These are phyloP conservation scores for Polypterus bichir DNA, from an alignment of 2,113 vertebrate genomes.

Conservation along the genomic window DNA sequence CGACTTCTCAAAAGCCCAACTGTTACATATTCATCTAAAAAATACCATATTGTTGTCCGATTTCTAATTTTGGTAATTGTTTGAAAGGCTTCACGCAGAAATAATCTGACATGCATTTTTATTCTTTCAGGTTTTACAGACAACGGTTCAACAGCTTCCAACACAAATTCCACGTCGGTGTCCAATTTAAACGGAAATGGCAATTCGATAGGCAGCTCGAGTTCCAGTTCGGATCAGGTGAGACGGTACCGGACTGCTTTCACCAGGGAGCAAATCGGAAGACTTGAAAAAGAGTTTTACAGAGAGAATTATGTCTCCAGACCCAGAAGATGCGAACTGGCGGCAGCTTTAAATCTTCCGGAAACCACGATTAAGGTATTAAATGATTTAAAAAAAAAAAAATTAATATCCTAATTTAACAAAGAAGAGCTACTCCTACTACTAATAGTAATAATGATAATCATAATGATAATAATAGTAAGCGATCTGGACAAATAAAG, in stretches of 20 bases:
- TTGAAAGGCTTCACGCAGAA: too few relatives aligned
- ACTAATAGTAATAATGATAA: too few relatives aligned
- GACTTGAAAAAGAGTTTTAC: conserved; percentile 85
- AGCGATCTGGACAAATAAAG: too few relatives aligned
- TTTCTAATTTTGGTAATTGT: too few relatives aligned
- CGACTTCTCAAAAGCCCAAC: too few relatives aligned
- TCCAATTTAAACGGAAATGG: conserved; percentile 58
- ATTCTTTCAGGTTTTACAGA: conserved; percentile 66
- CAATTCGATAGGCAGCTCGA: conserved; percentile 61
- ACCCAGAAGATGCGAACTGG: conserved; percentile 87
- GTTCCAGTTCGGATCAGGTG: conserved; percentile 72
- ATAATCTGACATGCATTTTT: conserved; percentile 5
- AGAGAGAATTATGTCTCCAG: conserved; percentile 84
- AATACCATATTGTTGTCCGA: too few relatives aligned
- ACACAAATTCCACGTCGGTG: conserved; percentile 55
- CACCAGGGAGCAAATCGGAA: conserved; percentile 75
- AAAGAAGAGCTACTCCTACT: too few relatives aligned
- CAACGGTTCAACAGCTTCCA: conserved; percentile 66
- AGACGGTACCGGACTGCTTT: conserved; percentile 79
- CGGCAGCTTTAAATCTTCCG: conserved; percentile 85
- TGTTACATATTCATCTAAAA: too few relatives aligned
- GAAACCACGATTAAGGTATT: conserved; percentile 96
- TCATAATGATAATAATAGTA: too few relatives aligned
- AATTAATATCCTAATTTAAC: too few relatives aligned
- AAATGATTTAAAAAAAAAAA: too few relatives aligned